Base-by-base conservation (phyloP, 37 sponge, comb jelly and placozoan genomes). In the Aplysina aerophoba region DNA sequence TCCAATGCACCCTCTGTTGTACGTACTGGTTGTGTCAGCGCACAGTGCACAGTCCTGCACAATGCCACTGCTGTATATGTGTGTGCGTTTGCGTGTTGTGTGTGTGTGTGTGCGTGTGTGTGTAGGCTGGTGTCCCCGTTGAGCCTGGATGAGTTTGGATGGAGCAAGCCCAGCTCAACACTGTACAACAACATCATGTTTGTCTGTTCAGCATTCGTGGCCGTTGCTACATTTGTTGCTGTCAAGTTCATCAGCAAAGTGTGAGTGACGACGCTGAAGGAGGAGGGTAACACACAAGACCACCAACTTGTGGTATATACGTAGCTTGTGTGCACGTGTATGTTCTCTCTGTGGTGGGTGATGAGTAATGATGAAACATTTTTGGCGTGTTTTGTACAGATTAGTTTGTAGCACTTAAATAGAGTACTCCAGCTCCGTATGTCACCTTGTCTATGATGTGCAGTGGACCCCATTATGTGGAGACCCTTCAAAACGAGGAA, bases 121-220 rank as follows among this genome's bases (percentile, higher is more conserved):
- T 69, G 71, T 69, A 94, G 95, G 17, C 61, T 96, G 15, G 64
- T 60, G 55, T 62, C 90, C 36, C 97, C 97, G 19, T 55, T 94
- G 63, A 73, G 86, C 17, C 86, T 93, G 90, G 97, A 96, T 79
- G 94, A 96, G 87, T 96, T 88, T 79, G 90, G 90, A 2, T 96
- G 97, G 97, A 90, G 73, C 21, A 81, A 79, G 41, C 55, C 83
- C 16, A 55, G 93, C 28, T 92, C 92, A 56, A 85, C 89, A 11
- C 60, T 96, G 28, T 96, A 96, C 59, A 91, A 91, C 67, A 91
- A 93, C 73, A 64, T 91, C 33, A 59, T 95, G 72, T 92, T 85
- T 66, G 81, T 63, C 41, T 85, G 66, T 4, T 61, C 87, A 21
- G 81, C 68, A 33, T 44, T 87, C 25, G 24, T 91, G 22, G 64